A percentile compares a stretch with the other conserved stretches of the same genome.
These are phyloP conservation scores for Centroberyx gerrardi DNA, from an alignment of 2,797 vertebrate genomes.

Conservation along the genomic window DNA sequence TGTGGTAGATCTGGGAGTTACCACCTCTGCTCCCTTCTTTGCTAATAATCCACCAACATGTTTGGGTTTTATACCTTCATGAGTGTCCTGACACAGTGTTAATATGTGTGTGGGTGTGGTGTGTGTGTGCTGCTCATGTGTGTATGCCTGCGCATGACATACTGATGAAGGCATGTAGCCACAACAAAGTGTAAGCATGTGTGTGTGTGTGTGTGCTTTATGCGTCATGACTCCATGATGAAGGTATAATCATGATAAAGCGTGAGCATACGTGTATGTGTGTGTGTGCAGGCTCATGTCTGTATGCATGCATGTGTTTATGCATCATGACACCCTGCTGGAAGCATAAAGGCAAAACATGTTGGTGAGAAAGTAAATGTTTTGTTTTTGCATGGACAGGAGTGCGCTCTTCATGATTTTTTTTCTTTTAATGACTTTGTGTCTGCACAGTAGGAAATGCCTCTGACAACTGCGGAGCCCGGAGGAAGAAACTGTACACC, in stretches of 20 bases:
- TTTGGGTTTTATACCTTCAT: neutral
- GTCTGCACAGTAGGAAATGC: conserved; percentile 68
- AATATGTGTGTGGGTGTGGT: conserved; percentile 16
- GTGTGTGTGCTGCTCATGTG: conserved; percentile 18
- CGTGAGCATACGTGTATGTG: neutral
- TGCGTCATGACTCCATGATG: neutral
- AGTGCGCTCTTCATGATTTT: conserved; percentile 20
- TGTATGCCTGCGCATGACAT: conserved; percentile 4
- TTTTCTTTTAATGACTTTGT: conserved; percentile 39
- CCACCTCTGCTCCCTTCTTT: too few species aligned
- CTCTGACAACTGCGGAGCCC: conserved; percentile 66
- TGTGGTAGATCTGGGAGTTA: too few species aligned
- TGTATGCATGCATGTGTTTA: neutral
- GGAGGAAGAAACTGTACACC: conserved; percentile 64
- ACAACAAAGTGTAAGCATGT: neutral
- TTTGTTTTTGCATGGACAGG: conserved; percentile 33
- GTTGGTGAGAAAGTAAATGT: conserved; percentile 37
- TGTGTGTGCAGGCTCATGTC: neutral
- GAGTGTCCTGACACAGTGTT: conserved; percentile 1
- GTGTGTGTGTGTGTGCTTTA: conserved; percentile 13
- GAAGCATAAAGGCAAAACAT: conserved; percentile 51
- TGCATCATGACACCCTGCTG: conserved; percentile 23
- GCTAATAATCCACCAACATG: too few species aligned
- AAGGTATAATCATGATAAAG: conserved; percentile 5
- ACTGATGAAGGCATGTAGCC: neutral